phyloP scores from a whole-genome alignment of 1,140 invertebrate genomes.

The Gerris buenoi region DNA sequence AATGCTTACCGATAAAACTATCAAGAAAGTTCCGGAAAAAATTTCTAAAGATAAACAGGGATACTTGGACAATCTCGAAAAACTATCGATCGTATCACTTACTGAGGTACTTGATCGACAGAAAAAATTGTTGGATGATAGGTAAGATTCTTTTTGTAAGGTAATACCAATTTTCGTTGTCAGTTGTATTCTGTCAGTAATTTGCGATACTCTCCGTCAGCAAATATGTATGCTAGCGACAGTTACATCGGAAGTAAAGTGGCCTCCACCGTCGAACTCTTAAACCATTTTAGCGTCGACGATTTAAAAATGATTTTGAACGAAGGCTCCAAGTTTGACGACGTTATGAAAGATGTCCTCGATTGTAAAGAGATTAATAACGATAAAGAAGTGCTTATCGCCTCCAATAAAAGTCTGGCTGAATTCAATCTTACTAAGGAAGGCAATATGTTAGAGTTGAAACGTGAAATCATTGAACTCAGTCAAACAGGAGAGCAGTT shows the following conservation, averaged over 20 bases:
- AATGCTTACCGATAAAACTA: neutral
- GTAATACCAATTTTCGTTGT: too few relatives aligned
- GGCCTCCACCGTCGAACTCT: conserved; percentile 32
- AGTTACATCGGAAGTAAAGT: neutral
- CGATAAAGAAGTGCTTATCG: conserved; percentile 71
- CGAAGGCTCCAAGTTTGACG: conserved; percentile 66
- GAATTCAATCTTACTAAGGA: conserved; percentile 74
- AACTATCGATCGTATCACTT: neutral
- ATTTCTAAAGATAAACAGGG: neutral
- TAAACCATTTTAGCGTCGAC: conserved; percentile 45
- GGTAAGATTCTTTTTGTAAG: neutral
- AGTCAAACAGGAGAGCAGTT: conserved; percentile 50
- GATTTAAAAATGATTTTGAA: conserved; percentile 71
- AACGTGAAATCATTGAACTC: conserved; percentile 47
- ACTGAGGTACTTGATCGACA: conserved; percentile 7
- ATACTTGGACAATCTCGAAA: neutral
- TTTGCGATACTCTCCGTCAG: neutral
- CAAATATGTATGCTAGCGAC: neutral
- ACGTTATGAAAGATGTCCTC: conserved; percentile 53
- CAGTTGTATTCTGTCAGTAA: neutral
- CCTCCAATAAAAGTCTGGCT: conserved; percentile 67
- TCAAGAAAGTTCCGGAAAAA: neutral
- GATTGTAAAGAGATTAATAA: conserved; percentile 61
- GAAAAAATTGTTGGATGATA: neutral
- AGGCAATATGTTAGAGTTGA: conserved; percentile 55